Percentiles rank a stretch among this genome's conserved stretches.
phyloP scores from a whole-genome alignment of 92 coral and sea anemone species.

The Epizoanthus illoricatus region DNA sequence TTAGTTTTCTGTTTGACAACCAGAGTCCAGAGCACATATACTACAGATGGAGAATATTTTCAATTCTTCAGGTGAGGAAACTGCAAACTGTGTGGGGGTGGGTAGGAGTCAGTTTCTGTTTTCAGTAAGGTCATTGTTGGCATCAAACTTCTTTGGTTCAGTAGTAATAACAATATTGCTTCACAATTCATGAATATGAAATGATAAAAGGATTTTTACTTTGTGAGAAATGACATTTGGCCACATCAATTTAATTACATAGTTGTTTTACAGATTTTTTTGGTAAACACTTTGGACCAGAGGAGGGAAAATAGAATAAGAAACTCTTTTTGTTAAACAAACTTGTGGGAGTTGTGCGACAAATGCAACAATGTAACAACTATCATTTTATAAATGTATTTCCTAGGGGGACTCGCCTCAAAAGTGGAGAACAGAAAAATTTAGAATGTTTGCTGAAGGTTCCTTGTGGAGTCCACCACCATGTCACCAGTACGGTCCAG shows the following conservation, averaged over 20 bases:
- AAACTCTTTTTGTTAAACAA: too few species aligned
- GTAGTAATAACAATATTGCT: neutral
- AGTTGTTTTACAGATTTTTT: too few species aligned
- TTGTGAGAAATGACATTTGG: neutral
- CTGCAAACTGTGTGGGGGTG: neutral
- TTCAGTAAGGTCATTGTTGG: neutral
- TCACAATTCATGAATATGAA: neutral
- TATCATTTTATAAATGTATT: neutral
- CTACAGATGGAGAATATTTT: constrained; percentile 91
- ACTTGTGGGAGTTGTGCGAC: too few species aligned
- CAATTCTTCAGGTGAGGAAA: constrained; percentile 81
- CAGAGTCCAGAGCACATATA: constrained; percentile 89
- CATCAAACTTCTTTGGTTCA: neutral
- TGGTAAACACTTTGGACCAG: too few species aligned
- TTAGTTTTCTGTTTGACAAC: constrained; percentile 92
- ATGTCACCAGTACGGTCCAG: constrained; percentile 57
- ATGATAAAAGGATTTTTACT: neutral
- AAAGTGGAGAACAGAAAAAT: constrained; percentile 91
- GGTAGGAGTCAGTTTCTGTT: neutral
- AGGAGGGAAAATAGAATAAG: too few species aligned
- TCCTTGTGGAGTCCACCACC: constrained; percentile 97
- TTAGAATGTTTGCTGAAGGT: constrained; percentile 83
- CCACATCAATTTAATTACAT: too few species aligned
- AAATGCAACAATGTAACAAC: too few species aligned
- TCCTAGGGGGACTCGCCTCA: constrained; percentile 92